Evolutionary conservation across 2,797 vertebrate species (phyloP).

Genomic region (Vespertilio murinus): DNA sequence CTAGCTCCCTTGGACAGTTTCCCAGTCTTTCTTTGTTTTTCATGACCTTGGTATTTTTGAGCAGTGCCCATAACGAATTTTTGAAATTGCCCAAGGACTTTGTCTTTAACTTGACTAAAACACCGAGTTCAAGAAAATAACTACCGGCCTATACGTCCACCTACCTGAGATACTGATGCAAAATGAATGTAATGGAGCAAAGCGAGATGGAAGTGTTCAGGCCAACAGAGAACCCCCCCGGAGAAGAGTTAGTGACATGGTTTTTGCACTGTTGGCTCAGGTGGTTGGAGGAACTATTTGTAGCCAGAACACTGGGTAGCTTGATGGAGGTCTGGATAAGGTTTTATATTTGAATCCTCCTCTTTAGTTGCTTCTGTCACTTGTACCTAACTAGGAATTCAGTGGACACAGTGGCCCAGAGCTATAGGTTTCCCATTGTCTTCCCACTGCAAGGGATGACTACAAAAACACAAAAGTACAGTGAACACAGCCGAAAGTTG

Average conservation of each 20-base stretch:
- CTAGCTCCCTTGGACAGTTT: too few species aligned
- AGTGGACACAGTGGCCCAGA: background rate
- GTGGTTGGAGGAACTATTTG: background rate
- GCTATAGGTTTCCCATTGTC: background rate
- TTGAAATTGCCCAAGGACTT: background rate
- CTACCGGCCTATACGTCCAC: rapidly evolving
- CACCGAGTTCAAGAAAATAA: background rate
- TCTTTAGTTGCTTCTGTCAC: background rate
- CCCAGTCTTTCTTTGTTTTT: background rate
- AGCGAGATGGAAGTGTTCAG: background rate
- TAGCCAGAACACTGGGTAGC: background rate
- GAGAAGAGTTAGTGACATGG: background rate
- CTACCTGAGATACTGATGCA: background rate
- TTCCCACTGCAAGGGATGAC: background rate
- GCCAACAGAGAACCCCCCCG: background rate
- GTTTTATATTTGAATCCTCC: background rate
- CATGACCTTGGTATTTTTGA: background rate
- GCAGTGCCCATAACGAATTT: background rate
- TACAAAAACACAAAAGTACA: background rate
- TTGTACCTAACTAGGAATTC: background rate
- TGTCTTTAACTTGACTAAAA: background rate
- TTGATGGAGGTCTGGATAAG: background rate
- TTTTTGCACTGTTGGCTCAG: background rate
- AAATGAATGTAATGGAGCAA: background rate
- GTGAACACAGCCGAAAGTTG: background rate